phyloP scores from a whole-genome alignment of 37 sponge, comb jelly and placozoan species.

The Petrosia ficiformis region DNA sequence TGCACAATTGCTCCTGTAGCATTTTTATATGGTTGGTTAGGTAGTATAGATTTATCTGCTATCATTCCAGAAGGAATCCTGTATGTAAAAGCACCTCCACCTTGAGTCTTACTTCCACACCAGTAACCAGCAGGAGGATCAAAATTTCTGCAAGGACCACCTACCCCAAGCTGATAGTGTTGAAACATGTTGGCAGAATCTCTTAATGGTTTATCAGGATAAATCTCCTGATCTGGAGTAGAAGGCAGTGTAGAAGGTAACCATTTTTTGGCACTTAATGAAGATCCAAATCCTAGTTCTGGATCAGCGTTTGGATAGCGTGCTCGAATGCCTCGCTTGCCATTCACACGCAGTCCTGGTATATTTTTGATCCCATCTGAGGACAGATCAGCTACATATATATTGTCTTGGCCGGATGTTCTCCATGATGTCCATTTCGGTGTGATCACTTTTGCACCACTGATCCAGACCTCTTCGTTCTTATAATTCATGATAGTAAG shows the following conservation, averaged over 20 bases:
- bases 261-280: slow-evolving; percentile 28
- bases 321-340: slow-evolving; percentile 27
- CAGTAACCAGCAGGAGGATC: slow-evolving; percentile 40
- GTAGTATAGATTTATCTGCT: slow-evolving; percentile 20
- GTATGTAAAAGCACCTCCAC: slow-evolving; percentile 32
- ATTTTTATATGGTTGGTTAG: slow-evolving; percentile 28
- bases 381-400: slow-evolving; percentile 25
- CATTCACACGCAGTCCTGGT: slow-evolving; percentile 46
- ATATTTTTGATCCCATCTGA: slow-evolving; percentile 1
- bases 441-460: slow-evolving; percentile 51
- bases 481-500: slow-evolving; percentile 45
- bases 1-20: slow-evolving; percentile 24
- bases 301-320: slow-evolving; percentile 46
- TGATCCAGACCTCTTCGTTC: slow-evolving; percentile 49
- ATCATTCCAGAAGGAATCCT: slow-evolving; percentile 36
- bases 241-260: slow-evolving; percentile 11
- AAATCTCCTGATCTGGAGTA: slow-evolving; percentile 23
- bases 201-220: slow-evolving; percentile 13
- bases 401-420: neutral
- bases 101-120: slow-evolving; percentile 20
- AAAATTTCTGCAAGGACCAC: slow-evolving; percentile 26
- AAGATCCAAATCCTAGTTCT: slow-evolving; percentile 28
- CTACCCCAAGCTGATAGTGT: slow-evolving; percentile 34
- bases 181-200: slow-evolving; percentile 9
- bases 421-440: slow-evolving; percentile 23